A percentile compares a stretch with the other conserved stretches of the same genome.
These are phyloP conservation scores for Liolophura sinensis DNA, from an alignment of 1,140 invertebrate species.

Conservation along the genomic window DNA sequence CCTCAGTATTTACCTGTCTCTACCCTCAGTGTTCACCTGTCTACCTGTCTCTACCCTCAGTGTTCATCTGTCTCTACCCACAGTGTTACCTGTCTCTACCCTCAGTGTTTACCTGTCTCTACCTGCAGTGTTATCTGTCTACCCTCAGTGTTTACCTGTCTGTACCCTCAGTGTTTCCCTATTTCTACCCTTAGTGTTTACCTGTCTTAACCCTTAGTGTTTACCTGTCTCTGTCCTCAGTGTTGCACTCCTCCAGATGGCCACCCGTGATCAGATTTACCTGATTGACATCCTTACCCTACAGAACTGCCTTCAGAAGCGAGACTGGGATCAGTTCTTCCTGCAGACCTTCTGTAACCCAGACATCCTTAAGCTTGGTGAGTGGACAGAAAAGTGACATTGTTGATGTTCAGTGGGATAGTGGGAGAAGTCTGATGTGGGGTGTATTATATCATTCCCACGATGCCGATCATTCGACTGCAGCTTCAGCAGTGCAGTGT, in stretches of 20 bases:
- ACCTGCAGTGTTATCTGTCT: too few relatives aligned
- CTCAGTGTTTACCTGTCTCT: too few relatives aligned
- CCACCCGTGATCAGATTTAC: slow-evolving; percentile 68
- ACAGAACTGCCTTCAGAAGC: slow-evolving; percentile 45
- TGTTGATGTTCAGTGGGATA: not conserved
- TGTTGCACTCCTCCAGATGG: slow-evolving; percentile 75
- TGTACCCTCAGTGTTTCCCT: too few relatives aligned
- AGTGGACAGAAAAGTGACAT: not conserved
- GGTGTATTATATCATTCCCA: too few relatives aligned
- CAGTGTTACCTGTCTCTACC: too few relatives aligned
- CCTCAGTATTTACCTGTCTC: slow-evolving; percentile 68
- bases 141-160: too few relatives aligned
- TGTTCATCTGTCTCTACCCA: too few relatives aligned
- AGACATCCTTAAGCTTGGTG: slow-evolving; percentile 55
- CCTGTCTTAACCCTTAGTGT: not conserved
- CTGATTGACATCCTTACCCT: slow-evolving; percentile 71
- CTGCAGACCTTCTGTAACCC: slow-evolving; percentile 45
- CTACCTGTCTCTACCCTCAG: too few relatives aligned
- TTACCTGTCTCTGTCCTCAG: slow-evolving; percentile 46
- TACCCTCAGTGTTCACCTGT: slow-evolving; percentile 54
- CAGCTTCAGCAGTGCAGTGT: too few relatives aligned
- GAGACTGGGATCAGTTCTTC: slow-evolving; percentile 40
- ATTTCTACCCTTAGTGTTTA: not conserved
- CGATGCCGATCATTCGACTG: too few relatives aligned
- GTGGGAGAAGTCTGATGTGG: not conserved